Evolutionary conservation across 2,797 vertebrate species (phyloP).

Genomic region (Gymnoscopelus braueri): DNA sequence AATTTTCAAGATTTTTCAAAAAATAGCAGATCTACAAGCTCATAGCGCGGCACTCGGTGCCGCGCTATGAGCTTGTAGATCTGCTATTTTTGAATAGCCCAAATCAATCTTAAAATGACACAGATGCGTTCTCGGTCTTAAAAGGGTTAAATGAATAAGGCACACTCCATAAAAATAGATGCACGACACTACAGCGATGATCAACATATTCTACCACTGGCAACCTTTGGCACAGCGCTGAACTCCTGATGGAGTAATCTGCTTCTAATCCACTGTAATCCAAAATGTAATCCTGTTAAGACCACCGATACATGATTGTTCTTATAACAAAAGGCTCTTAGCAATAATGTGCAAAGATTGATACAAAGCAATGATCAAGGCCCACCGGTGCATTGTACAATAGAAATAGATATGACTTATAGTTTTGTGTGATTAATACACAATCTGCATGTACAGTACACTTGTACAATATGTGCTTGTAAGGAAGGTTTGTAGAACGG

Average conservation of each 20-base stretch:
- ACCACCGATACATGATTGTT: constrained; percentile 42
- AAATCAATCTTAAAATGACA: too few species aligned
- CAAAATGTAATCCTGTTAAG: constrained; percentile 63
- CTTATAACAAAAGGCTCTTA: constrained; percentile 37
- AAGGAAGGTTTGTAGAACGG: neutral
- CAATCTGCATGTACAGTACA: neutral
- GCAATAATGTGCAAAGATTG: too few species aligned
- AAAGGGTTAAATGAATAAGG: neutral
- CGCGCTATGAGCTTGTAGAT: too few species aligned
- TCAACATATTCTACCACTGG: constrained; percentile 17
- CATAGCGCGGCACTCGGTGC: too few species aligned
- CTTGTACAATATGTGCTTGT: constrained; percentile 10
- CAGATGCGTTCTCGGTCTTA: too few species aligned
- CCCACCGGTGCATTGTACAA: constrained; percentile 5
- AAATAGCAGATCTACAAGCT: too few species aligned
- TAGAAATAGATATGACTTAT: constrained; percentile 14
- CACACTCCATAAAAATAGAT: neutral
- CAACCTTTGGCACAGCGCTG: constrained; percentile 55
- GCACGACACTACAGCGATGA: constrained; percentile 26
- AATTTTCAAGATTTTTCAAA: too few species aligned
- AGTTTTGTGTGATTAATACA: neutral
- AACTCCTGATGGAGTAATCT: constrained; percentile 57
- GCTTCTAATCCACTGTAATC: constrained; percentile 67
- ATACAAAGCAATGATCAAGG: too few species aligned
- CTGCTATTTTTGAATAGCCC: too few species aligned